These are phyloP conservation scores for Pterocles gutturalis DNA, from an alignment of 2,113 vertebrate genomes.

Conservation along the genomic window DNA sequence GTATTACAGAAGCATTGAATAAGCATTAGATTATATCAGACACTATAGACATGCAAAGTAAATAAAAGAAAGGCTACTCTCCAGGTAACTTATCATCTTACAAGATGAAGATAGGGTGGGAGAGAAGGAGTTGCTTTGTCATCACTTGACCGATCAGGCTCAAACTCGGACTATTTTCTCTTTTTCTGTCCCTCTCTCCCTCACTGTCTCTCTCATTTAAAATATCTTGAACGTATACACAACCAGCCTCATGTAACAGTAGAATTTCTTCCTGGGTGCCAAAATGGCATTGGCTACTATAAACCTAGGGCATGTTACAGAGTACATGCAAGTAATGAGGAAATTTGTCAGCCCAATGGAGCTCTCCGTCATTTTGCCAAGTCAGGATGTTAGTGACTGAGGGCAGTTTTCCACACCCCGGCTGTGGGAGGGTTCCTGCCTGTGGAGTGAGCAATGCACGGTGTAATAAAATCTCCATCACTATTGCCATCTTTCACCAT, in stretches of 20 bases:
- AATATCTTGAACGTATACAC: neutral
- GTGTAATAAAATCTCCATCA: conserved; percentile 6
- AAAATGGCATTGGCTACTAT: neutral
- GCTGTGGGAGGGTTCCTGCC: neutral
- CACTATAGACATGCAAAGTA: conserved; percentile 13
- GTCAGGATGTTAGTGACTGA: neutral
- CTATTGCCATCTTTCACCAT: neutral
- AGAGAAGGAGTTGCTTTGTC: conserved; percentile 8
- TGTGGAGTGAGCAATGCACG: neutral
- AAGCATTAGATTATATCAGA: conserved; percentile 22
- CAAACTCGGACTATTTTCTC: neutral
- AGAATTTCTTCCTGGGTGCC: neutral
- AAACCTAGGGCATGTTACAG: neutral
- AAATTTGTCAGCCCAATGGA: neutral
- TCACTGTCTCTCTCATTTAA: neutral
- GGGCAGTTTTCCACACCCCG: neutral
- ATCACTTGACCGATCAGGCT: neutral
- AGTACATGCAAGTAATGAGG: neutral
- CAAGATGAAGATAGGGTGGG: neutral
- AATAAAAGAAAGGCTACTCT: neutral
- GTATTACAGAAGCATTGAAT: conserved; percentile 1
- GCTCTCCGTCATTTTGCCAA: neutral
- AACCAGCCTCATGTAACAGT: neutral
- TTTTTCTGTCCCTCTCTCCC: neutral
- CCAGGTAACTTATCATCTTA: neutral